phyloP scores from a whole-genome alignment of 2,797 vertebrate species.

The Ibycter americanus region DNA sequence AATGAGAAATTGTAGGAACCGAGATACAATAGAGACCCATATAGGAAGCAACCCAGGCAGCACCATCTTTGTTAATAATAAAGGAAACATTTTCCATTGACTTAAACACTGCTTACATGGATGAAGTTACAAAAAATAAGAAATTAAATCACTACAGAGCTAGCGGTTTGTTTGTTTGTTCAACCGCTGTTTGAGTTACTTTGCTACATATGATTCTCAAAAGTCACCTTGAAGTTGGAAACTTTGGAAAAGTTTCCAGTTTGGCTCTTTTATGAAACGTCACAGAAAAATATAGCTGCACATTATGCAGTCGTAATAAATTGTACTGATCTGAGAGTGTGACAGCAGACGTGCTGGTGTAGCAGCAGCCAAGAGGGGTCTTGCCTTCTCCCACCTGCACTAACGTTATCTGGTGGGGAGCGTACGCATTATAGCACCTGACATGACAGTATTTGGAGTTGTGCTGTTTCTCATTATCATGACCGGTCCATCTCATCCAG shows the following conservation, averaged over 20 bases:
- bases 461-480: fast-evolving
- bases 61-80: neutral
- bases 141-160: neutral
- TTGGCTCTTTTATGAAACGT: neutral
- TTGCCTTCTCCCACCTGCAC: neutral
- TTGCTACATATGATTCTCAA: neutral
- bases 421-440: fast-evolving
- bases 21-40: neutral
- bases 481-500: neutral
- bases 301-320: neutral
- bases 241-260: neutral
- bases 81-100: neutral
- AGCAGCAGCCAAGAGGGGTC: fast-evolving
- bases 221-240: neutral
- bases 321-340: neutral
- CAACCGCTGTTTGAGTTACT: neutral
- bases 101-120: neutral
- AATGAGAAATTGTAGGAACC: neutral
- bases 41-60: neutral
- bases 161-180: too few relatives aligned
- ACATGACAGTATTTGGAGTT: neutral
- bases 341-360: neutral
- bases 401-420: neutral
- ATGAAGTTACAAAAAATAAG: neutral
- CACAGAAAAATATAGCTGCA: neutral